A percentile compares a stretch with the other conserved stretches of the same genome.
Evolutionary conservation across 64 coral and sea anemone species (phyloP).

Genomic region (Dendronephthya gigantea): DNA sequence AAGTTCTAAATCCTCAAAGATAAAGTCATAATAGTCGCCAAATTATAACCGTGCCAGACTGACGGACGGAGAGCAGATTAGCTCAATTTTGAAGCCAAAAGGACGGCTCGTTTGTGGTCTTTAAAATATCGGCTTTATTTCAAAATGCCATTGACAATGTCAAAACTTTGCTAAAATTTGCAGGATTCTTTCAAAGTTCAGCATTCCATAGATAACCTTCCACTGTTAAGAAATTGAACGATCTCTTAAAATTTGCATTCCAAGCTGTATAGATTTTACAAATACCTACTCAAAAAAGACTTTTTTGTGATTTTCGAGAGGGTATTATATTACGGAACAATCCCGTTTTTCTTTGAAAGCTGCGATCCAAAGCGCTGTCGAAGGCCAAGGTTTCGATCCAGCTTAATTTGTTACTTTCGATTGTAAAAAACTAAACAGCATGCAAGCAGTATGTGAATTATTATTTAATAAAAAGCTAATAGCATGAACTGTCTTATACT

Average conservation of each 20-base stretch:
- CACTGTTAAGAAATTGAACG: not conserved
- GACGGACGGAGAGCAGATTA: not conserved
- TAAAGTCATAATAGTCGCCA: not conserved
- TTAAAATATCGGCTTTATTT: not conserved
- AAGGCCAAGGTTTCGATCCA: no score
- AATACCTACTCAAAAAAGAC: no score
- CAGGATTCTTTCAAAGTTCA: not conserved
- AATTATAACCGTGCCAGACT: not conserved
- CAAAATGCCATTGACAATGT: not conserved
- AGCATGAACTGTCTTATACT: no score
- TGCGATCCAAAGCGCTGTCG: no score
- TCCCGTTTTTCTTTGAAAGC: no score
- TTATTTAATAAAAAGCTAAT: no score
- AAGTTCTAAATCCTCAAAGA: not conserved
- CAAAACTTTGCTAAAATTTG: not conserved
- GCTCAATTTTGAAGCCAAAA: not conserved
- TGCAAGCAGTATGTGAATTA: no score
- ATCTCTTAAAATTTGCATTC: not conserved
- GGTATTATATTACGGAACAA: no score
- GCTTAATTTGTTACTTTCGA: no score
- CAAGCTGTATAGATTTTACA: no score
- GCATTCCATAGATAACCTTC: not conserved
- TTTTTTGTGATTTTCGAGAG: no score
- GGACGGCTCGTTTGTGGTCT: not conserved
- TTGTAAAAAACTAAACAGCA: no score